These are phyloP conservation scores for Drosophila funebris DNA, from an alignment of 1,140 invertebrate species.

Conservation along the genomic window DNA sequence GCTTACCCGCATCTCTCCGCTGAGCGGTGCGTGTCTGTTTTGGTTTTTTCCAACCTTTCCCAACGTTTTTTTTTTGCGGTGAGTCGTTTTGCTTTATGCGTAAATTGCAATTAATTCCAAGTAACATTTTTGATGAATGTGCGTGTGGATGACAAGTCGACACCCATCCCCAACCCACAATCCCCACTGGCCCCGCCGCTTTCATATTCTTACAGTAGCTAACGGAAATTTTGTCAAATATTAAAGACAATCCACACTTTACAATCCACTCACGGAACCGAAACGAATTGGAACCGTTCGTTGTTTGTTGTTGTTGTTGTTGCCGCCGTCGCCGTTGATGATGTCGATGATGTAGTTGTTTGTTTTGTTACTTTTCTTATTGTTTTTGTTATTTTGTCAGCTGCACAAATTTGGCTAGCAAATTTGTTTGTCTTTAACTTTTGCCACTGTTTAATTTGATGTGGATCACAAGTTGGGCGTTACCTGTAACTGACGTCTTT, in stretches of 20 bases:
- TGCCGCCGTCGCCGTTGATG: no score
- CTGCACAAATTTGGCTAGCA: slow-evolving; percentile 37
- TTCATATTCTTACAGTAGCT: slow-evolving; percentile 20
- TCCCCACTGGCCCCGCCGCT: background rate
- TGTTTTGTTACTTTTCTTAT: background rate
- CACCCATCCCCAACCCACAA: background rate
- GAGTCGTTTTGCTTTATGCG: slow-evolving; percentile 54
- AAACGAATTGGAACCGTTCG: background rate
- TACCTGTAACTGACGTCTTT: background rate
- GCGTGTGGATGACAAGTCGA: slow-evolving; percentile 27
- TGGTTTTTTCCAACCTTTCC: slow-evolving; percentile 24
- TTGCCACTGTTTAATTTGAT: slow-evolving; percentile 2
- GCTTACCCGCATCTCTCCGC: background rate
- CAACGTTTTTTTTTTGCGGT: slow-evolving; percentile 2
- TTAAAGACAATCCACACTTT: background rate
- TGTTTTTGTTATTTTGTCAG: slow-evolving; percentile 29
- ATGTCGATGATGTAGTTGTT: slow-evolving; percentile 9
- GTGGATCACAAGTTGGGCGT: background rate
- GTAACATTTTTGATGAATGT: slow-evolving; percentile 41
- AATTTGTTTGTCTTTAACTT: slow-evolving; percentile 32
- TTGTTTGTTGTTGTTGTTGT: slow-evolving; percentile 7
- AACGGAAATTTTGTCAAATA: slow-evolving; percentile 1
- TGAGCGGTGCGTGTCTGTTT: slow-evolving; percentile 29
- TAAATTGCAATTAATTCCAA: slow-evolving; percentile 74
- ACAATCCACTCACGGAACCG: slow-evolving; percentile 37